A percentile compares a stretch with the other conserved stretches of the same genome.
Conservation (phyloP, 2,113 vertebrate species). For the Candoia aspera region DNA sequence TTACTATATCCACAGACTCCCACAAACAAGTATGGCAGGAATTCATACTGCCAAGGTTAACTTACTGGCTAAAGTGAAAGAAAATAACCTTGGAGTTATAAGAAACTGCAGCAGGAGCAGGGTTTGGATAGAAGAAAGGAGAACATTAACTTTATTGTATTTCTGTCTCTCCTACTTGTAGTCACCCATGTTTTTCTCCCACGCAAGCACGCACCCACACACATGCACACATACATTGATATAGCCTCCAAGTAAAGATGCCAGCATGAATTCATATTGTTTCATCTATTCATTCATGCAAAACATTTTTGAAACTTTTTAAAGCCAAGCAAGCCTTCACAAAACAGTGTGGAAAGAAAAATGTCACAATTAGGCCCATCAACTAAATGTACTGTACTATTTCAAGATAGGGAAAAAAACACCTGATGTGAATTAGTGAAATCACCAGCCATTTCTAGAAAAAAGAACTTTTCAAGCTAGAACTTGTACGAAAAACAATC, state of each 20-base stretch:
- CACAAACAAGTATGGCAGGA: background rate
- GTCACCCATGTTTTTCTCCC: background rate
- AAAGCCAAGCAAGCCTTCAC: background rate
- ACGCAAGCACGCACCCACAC: background rate
- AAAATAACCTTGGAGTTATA: background rate
- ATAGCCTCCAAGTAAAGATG: too few relatives aligned
- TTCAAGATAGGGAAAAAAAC: background rate
- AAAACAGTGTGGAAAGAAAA: background rate
- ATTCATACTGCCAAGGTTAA: conserved; percentile 6
- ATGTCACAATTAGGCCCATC: background rate
- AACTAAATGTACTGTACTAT: too few relatives aligned
- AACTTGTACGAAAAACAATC: background rate
- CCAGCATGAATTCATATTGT: background rate
- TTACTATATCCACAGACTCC: background rate
- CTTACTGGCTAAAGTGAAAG: background rate
- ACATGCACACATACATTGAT: background rate
- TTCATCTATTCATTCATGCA: background rate
- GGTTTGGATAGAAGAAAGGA: background rate
- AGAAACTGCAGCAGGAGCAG: background rate
- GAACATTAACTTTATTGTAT: background rate
- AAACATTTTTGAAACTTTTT: background rate
- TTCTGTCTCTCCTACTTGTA: background rate
- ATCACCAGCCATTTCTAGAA: background rate
- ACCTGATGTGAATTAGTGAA: background rate
- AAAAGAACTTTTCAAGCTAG: background rate